Percentiles rank a stretch among this genome's conserved stretches.
These are phyloP conservation scores for Crossaster papposus DNA, from an alignment of 53 echinoderm and acorn worm genomes.

Conservation along the genomic window DNA sequence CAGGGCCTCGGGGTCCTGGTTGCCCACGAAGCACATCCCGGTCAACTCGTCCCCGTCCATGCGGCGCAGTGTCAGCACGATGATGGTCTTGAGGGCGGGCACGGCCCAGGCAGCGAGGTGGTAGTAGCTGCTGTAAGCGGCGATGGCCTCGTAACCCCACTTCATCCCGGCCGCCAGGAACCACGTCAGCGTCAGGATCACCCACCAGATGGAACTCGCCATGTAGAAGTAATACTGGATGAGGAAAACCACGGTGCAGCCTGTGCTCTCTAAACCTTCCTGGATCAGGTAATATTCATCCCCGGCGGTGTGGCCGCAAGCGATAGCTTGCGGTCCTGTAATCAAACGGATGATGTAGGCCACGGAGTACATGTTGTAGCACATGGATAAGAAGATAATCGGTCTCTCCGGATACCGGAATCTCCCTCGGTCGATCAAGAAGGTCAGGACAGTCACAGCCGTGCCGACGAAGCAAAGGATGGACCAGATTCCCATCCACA, in stretches of 20 bases:
- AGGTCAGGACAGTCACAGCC: constrained; percentile 88
- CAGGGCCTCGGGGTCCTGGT: constrained; percentile 80
- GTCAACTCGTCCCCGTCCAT: constrained; percentile 97
- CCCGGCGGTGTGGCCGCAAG: constrained; percentile 77
- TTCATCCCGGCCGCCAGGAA: constrained; percentile 98
- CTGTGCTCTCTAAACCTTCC: constrained; percentile 91
- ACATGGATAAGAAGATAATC: constrained; percentile 96
- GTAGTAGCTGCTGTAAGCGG: constrained; percentile 97
- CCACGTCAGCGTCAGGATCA: constrained; percentile 94
- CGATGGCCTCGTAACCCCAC: constrained; percentile 99
- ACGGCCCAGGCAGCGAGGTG: constrained; percentile 96
- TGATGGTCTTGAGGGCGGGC: constrained; percentile 89
- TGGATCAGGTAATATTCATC: constrained; percentile 83
- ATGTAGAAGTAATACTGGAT: constrained; percentile 99
- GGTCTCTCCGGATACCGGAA: constrained; percentile 95
- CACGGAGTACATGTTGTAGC: constrained; percentile 93
- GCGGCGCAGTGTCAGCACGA: constrained; percentile 77
- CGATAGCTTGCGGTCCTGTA: constrained; percentile 77
- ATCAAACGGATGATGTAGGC: constrained; percentile 86
- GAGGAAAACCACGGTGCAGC: constrained; percentile 93
- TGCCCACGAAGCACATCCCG: constrained; percentile 97
- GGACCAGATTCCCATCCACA: constrained; percentile 99
- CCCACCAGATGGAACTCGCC: constrained; percentile 99
- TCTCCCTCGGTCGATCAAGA: constrained; percentile 89
- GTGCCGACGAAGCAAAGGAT: constrained; percentile 93